Conservation (phyloP, 2,888 invertebrate species). For the Zygogramma bicolorata region DNA sequence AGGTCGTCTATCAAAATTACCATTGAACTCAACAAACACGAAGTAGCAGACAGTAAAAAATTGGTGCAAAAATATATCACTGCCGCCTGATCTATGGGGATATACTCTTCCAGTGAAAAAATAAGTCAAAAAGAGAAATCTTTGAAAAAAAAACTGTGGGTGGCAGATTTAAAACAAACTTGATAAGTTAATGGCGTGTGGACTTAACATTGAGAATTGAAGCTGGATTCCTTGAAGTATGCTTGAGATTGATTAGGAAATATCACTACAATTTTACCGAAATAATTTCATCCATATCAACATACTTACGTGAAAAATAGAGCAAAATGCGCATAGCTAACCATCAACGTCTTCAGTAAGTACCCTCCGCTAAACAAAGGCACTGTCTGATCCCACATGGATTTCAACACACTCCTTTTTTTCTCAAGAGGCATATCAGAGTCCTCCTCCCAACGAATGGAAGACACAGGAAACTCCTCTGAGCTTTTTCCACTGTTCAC, state of each 20-base stretch:
- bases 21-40: too few relatives aligned
- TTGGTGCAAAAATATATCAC: too few relatives aligned
- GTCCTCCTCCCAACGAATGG: conserved; percentile 58
- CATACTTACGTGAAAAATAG: conserved; percentile 63
- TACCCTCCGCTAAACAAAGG: conserved; percentile 61
- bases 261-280: neutral
- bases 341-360: conserved; percentile 61
- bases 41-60: too few relatives aligned
- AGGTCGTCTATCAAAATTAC: too few relatives aligned
- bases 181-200: too few relatives aligned
- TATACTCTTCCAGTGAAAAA: too few relatives aligned
- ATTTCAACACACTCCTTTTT: conserved; percentile 52
- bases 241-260: neutral
- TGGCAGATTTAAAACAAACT: too few relatives aligned
- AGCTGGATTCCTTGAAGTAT: neutral
- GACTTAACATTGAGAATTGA: too few relatives aligned
- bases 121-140: too few relatives aligned
- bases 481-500: conserved; percentile 59
- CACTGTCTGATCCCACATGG: conserved; percentile 64
- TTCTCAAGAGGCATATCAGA: conserved; percentile 37
- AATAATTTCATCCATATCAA: neutral
- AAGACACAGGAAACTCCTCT: conserved; percentile 59
- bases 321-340: conserved; percentile 65
- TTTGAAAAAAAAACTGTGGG: too few relatives aligned
- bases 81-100: too few relatives aligned